Evolutionary conservation across 2,797 vertebrate species (phyloP), one percentile per base, ranked within the genome.

Genomic region (Synaphobranchus kaupii): DNA sequence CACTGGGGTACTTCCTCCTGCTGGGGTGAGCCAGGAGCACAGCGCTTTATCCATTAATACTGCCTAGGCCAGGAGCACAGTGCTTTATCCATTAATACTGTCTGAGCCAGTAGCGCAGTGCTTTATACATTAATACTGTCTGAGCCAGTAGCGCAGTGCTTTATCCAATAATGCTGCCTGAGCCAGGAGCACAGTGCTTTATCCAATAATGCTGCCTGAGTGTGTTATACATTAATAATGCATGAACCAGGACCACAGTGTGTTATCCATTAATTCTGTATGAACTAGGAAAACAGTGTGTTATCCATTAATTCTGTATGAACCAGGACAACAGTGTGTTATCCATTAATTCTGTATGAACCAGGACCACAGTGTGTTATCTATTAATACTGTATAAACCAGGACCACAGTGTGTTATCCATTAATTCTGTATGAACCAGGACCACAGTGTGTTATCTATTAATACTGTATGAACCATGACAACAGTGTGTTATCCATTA

Each of bases 1-100:
- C 98, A 2, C 98, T 98, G 6, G 98, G 98, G 0, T 95, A 98
- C 89, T 99, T 99, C 89, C 92, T 99, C 85, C 96, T 99, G 48
- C 96, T 99, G 91, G 98, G 98, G 98, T 99, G 92, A 90, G 93
- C 73, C 78, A 48, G 17, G 8, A 71, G 39, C 39, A 39, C 39
- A 39, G 39, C 39, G 39, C 39, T 39, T 39, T 39, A 39, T 71
- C 47, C 7, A 50, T n/a, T 81, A 48, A 48, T 80, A 1, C 17
- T 80, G 76, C 34, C 13, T 76, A 34, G 17, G 0, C 13, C 31
- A 71, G 73, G 13, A 1, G 1, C 73, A 78, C 73, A 10, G 34
- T 10, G 12, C 39, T 17, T 20, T 47, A 78, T 78, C 73, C 2
- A 20, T 47, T 78, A 78, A 7, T 48, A 9, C 15, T 80, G 76